Base-by-base conservation (phyloP, 1,140 invertebrate species). In the Dufourea novaeangliae region DNA sequence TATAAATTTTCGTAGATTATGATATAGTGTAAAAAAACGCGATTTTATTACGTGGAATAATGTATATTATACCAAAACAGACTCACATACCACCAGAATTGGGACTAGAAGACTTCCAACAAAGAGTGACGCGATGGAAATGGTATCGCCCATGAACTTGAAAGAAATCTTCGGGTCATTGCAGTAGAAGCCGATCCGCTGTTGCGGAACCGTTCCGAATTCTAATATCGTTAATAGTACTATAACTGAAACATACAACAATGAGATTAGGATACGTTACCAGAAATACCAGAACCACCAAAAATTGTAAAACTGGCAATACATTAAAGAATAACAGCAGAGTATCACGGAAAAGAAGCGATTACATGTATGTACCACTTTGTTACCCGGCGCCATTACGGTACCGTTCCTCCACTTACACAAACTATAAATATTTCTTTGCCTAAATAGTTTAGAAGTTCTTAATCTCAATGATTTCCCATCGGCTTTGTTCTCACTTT, bases 161-260 rank as follows among this genome's bases (percentile, higher is more conserved):
- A 93, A 91, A 0, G 94, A 94, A 27, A 95, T 92, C 64, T 93
- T 93, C 1, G 94, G 94, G 81, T 95, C 95, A 70, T 94, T 94
- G 86, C 95, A 95, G 32, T 90, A 92, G 80, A 95, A 95, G 1
- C 95, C 95, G 3, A 93, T 83, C 61, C 91, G 91, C 20, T 92
- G 91, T 12, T 91, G 90, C 0, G 94, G 94, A 1, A 94, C 52
- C 0, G 91, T 66, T 25, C 92, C 93, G 20, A 92, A 89, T 84
- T 95, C 94, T 56, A 94, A 84, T 20, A 94, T 46, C 8, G 67
- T 83, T 32, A 93, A 71, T 1, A 93, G 50, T 0, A 87, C 37
- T 0, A 88, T 27, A n/a, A 94, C 94, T 94, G 89, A 61, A 91
- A 93, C 56, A 50, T 0, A 34, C 20, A 69, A 83, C 2, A 34